phyloP scores from a whole-genome alignment of 2,888 invertebrate species.

The Onchidella celtica region DNA sequence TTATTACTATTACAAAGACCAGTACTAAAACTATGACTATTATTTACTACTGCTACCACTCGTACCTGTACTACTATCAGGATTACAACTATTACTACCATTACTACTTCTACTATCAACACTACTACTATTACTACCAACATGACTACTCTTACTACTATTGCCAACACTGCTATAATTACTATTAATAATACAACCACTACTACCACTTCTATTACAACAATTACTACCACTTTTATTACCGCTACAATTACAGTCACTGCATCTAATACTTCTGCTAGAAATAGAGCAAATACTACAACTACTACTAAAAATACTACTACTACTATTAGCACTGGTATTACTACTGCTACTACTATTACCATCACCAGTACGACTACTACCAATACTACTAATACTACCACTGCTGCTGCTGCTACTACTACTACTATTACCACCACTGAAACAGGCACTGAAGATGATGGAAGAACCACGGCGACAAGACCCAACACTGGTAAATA shows the following conservation, averaged over 20 bases:
- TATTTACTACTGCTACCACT: too few relatives aligned
- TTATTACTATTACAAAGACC: too few relatives aligned
- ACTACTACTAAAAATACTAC: constrained; percentile 31
- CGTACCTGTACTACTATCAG: too few relatives aligned
- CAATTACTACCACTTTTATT: constrained; percentile 36
- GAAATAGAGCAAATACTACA: constrained; percentile 35
- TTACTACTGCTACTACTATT: constrained; percentile 29
- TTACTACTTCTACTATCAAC: too few relatives aligned
- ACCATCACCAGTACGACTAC: constrained; percentile 5
- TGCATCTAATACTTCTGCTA: constrained; percentile 20
- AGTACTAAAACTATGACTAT: too few relatives aligned
- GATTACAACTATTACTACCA: too few relatives aligned
- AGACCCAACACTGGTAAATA: background rate
- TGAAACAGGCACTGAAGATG: background rate
- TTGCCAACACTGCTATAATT: too few relatives aligned
- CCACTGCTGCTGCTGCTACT: constrained; percentile 17
- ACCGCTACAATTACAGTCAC: constrained; percentile 30
- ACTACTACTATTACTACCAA: background rate
- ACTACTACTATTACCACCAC: background rate
- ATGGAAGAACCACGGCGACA: background rate
- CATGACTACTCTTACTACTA: too few relatives aligned
- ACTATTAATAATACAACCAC: constrained; percentile 4
- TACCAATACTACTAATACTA: too few relatives aligned
- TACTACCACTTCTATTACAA: constrained; percentile 30
- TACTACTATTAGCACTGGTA: constrained; percentile 18